A percentile compares a stretch with the other conserved stretches of the same genome.
These are phyloP conservation scores for Gulo gulo DNA, from an alignment of 2,113 vertebrate species.

Conservation along the genomic window DNA sequence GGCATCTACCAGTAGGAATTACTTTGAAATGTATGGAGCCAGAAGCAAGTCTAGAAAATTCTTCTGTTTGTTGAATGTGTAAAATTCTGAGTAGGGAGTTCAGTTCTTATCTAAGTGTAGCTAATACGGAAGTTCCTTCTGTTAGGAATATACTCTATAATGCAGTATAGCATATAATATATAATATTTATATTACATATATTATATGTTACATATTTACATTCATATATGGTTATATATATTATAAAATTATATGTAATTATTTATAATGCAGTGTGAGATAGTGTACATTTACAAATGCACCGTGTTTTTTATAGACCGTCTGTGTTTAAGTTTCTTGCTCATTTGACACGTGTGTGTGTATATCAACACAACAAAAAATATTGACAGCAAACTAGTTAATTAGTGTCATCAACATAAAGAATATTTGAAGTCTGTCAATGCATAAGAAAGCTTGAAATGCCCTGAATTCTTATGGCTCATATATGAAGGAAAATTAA, in stretches of 20 bases:
- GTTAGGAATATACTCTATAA: constrained; percentile 8
- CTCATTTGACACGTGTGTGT: not conserved
- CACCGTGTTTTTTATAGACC: not conserved
- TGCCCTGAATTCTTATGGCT: not conserved
- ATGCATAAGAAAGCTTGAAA: not conserved
- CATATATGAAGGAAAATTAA: not conserved
- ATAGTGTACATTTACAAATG: not conserved
- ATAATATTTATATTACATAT: not conserved
- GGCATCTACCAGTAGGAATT: not conserved
- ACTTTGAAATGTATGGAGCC: not conserved
- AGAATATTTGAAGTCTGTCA: not conserved
- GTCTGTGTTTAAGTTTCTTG: not conserved
- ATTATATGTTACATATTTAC: not conserved
- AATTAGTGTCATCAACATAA: not conserved
- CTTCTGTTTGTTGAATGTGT: not conserved
- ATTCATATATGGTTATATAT: not conserved
- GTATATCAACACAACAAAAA: not conserved
- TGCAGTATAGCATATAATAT: not conserved
- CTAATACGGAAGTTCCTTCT: not conserved
- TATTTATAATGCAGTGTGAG: not conserved
- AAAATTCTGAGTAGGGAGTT: not conserved
- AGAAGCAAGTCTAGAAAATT: not conserved
- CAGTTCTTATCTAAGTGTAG: not conserved
- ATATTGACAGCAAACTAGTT: not conserved
- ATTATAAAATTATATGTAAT: not conserved